Conservation (phyloP, 2,797 vertebrate species). For the Furcifer pardalis region DNA sequence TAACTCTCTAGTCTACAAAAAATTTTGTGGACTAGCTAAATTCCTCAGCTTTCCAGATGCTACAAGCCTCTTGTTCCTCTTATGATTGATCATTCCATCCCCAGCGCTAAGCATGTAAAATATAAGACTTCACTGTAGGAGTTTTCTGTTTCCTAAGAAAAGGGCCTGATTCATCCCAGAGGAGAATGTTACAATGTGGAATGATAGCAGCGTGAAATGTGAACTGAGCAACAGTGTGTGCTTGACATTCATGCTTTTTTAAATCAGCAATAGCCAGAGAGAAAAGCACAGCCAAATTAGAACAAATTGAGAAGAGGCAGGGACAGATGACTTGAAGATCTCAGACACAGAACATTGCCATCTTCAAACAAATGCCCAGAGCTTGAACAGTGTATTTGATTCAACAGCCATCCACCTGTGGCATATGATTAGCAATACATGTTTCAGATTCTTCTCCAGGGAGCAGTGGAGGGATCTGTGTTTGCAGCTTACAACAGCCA, state of each 20-base stretch:
- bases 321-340: not conserved
- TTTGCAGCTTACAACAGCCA: not conserved
- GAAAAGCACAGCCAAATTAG: not conserved
- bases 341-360: not conserved
- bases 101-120: not conserved
- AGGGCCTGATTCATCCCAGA: not conserved
- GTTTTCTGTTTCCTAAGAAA: not conserved
- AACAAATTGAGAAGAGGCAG: not conserved
- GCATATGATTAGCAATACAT: not conserved
- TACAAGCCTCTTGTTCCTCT: not conserved
- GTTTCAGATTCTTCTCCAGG: conserved; percentile 2
- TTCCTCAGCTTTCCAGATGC: not conserved
- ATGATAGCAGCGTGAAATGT: not conserved
- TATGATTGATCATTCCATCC: not conserved
- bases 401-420: not conserved
- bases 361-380: not conserved
- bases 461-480: not conserved
- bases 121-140: not conserved
- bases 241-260: not conserved
- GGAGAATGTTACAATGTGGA: not conserved
- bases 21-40: not conserved
- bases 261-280: not conserved
- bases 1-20: not conserved
- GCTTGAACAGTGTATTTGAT: not conserved
- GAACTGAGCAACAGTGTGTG: not conserved